A percentile compares a stretch with the other conserved stretches of the same genome.
phyloP scores from a whole-genome alignment of 2,888 invertebrate genomes.

The Mesoligia furuncula region DNA sequence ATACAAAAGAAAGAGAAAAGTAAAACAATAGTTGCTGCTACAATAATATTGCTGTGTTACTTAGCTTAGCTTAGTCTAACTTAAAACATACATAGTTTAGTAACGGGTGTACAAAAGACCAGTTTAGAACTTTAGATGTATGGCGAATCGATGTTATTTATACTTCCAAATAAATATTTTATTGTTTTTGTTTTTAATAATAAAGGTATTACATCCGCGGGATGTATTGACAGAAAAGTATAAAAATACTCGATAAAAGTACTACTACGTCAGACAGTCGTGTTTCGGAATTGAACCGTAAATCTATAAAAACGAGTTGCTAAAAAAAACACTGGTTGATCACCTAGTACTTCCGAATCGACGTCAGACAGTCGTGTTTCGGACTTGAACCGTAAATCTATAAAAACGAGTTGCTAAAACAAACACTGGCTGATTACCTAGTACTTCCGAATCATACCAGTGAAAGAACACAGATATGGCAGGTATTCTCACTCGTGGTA shows the following conservation, averaged over 20 bases:
- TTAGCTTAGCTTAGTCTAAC: too few relatives aligned
- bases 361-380: background rate
- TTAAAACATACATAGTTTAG: background rate
- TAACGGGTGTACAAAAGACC: background rate
- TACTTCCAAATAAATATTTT: background rate
- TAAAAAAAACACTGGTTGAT: background rate
- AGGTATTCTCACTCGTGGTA: background rate
- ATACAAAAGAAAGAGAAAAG: too few relatives aligned
- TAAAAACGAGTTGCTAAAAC: background rate
- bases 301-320: background rate
- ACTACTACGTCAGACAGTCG: background rate
- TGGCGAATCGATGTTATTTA: background rate
- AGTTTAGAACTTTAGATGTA: background rate
- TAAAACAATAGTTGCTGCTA: too few relatives aligned
- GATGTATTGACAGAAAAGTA: background rate
- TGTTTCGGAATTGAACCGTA: background rate
- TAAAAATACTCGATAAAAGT: background rate
- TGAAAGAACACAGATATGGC: slow-evolving; percentile 1
- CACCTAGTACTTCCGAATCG: too few relatives aligned
- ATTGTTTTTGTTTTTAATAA: too few relatives aligned
- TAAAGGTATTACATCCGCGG: background rate
- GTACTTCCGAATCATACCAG: background rate
- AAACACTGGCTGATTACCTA: background rate
- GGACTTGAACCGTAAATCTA: background rate
- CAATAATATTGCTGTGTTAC: too few relatives aligned